Percentiles rank a stretch among this genome's conserved stretches.
Conservation (phyloP, 2,797 vertebrate genomes). For the Cheirogaleus major region DNA sequence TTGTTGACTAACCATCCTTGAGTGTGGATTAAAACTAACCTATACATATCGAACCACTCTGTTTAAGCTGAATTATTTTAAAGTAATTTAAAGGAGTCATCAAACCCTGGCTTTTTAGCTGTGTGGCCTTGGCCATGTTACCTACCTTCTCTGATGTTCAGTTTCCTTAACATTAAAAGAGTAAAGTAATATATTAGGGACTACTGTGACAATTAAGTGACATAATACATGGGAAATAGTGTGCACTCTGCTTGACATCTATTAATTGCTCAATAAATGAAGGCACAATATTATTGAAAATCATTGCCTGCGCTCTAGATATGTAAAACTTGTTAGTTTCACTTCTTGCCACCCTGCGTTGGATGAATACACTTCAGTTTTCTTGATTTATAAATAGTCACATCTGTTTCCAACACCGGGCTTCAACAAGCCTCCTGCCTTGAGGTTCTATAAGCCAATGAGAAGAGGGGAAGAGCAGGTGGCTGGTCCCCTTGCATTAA, state of each 20-base stretch:
- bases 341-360: neutral
- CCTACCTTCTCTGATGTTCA: neutral
- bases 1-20: neutral
- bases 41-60: neutral
- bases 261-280: neutral
- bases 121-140: neutral
- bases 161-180: neutral
- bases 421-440: neutral
- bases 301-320: neutral
- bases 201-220: neutral
- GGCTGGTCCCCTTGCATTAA: neutral
- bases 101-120: neutral
- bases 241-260: neutral
- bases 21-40: neutral
- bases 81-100: neutral
- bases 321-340: neutral
- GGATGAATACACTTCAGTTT: neutral
- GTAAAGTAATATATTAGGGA: neutral
- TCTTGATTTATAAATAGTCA: conserved; percentile 45
- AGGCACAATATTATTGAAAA: neutral
- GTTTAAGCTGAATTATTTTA: neutral
- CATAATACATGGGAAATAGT: neutral
- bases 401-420: conserved; percentile 24
- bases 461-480: neutral
- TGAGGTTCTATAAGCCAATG: neutral